Evolutionary conservation across 1,140 invertebrate genomes (phyloP), one percentile per base, ranked within the genome.

Genomic region (Protaetia brevitarsis): DNA sequence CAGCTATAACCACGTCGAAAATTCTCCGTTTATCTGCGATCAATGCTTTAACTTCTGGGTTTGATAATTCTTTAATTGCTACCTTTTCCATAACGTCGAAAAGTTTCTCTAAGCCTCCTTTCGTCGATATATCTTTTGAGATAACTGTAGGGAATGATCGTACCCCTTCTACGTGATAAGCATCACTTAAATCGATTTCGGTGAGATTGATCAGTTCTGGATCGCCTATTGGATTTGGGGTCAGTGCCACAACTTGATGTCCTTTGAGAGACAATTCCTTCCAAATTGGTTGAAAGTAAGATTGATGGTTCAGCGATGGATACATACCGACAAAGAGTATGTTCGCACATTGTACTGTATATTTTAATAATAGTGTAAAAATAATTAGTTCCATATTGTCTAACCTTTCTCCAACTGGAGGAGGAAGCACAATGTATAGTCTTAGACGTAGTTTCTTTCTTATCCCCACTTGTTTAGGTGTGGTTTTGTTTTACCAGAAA

Each of bases 181-280:
- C 27, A 31, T 27, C 58, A 36, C 69, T 70, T 21, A 72, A 59
- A 64, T 78, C 72, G 6, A 78, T 72, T 71, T 78, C 75, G 0
- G 68, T 74, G 19, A 76, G 69, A 64, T 78, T 79, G 0, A 51
- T 62, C 10, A 76, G 30, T 6, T 34, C 66, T 2, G 61, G 26
- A 26, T 78, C 72, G 0, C 76, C 72, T 21, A 75, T 65, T n/a
- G 76, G 79, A 57, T 72, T 67, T 2, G 79, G 65, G 1, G 78
- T 76, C 7, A 82, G 70, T 16, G 78, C 65, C 0, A 71, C 74
- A 2, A 82, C 60, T 61, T 79, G 65, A 60, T 82, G 80, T 1
- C 79, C 79, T n/a, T 74, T 72, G n/a, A 72, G 28, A 0, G 73
- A 67, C 6, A 79, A 66, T 66, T 66, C 64, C 21, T 16, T 66